A percentile compares a stretch with the other conserved stretches of the same genome.
phyloP scores from a whole-genome alignment of 2,113 vertebrate genomes.

The Maccullochella peelii region DNA sequence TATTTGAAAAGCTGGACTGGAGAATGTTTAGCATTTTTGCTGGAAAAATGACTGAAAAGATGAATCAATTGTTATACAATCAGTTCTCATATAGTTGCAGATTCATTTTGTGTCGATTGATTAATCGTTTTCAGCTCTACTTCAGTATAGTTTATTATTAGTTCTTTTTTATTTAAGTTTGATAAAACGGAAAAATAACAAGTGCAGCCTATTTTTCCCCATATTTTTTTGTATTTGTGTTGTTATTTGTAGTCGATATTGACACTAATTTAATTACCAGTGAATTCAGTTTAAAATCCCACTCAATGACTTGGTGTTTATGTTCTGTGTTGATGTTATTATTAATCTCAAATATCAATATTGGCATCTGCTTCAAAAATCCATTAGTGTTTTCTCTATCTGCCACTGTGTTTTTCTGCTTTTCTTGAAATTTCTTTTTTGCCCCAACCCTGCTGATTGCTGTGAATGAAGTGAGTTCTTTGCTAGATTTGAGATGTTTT shows the following conservation, averaged over 20 bases:
- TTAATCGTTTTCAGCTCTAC: background rate
- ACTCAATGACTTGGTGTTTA: background rate
- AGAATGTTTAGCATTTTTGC: too few relatives aligned
- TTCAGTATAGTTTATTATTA: background rate
- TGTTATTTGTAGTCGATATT: background rate
- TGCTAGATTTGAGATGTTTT: background rate
- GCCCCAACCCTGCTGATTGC: background rate
- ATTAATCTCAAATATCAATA: background rate
- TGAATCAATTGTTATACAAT: too few relatives aligned
- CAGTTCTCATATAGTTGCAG: too few relatives aligned
- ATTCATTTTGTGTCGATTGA: background rate
- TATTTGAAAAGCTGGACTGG: too few relatives aligned
- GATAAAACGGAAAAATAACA: background rate
- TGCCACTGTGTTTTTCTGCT: background rate
- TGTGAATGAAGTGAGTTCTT: background rate
- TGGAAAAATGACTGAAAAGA: too few relatives aligned
- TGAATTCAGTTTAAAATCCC: background rate
- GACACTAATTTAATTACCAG: background rate
- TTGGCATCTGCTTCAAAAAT: background rate
- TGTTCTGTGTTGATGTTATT: too few relatives aligned
- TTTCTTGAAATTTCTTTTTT: background rate
- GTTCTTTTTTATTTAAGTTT: background rate
- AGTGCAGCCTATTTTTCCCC: too few relatives aligned
- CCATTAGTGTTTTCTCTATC: background rate
- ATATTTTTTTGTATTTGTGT: background rate